Conservation (phyloP, 2,113 vertebrate genomes). For the Leptobrachium leishanense region DNA sequence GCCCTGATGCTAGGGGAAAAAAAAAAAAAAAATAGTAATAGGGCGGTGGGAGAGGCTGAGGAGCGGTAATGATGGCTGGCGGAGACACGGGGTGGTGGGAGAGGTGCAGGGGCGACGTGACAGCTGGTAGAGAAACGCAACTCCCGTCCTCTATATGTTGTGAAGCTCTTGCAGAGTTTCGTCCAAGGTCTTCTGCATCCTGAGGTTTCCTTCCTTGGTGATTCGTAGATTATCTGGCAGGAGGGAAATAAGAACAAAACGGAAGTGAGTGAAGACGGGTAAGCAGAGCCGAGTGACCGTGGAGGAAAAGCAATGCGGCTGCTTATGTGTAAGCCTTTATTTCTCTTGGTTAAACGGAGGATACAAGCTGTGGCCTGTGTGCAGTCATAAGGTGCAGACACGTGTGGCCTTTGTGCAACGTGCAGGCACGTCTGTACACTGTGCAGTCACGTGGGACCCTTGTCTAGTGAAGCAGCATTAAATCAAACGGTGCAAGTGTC, state of each 20-base stretch:
- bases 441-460: too few relatives aligned
- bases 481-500: too few relatives aligned
- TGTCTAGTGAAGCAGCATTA: too few relatives aligned
- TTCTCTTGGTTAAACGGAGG: too few relatives aligned
- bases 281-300: not conserved
- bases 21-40: too few relatives aligned
- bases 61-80: not conserved
- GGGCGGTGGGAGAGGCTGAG: not conserved
- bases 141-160: constrained; percentile 73
- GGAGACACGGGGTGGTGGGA: not conserved
- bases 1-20: not conserved
- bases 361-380: too few relatives aligned
- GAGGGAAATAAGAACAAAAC: constrained; percentile 12
- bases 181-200: constrained; percentile 86
- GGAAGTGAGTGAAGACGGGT: constrained; percentile 38
- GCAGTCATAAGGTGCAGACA: too few relatives aligned
- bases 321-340: too few relatives aligned
- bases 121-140: not conserved
- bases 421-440: too few relatives aligned
- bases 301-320: not conserved
- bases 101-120: not conserved
- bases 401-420: too few relatives aligned
- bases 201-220: constrained; percentile 86
- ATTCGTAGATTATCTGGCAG: constrained; percentile 82
- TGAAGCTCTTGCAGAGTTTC: constrained; percentile 92